These are phyloP conservation scores for Palaemon carinicauda DNA, from an alignment of 1,140 invertebrate species.

Conservation along the genomic window DNA sequence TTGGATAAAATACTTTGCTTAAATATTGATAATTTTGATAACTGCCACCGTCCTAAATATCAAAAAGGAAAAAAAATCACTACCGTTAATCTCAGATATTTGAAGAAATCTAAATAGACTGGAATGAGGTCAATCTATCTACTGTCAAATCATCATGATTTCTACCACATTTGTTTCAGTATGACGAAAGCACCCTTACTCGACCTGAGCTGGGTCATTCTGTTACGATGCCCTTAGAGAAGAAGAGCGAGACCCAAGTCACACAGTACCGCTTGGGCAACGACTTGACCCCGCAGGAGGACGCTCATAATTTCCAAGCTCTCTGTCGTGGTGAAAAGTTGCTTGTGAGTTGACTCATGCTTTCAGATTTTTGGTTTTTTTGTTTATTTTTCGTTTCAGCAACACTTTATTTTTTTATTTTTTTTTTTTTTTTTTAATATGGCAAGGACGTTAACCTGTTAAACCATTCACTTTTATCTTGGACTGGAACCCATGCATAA, in stretches of 20 bases:
- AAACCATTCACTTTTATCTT: no score
- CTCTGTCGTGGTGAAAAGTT: constrained; percentile 68
- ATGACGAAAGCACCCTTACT: constrained; percentile 62
- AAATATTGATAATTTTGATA: no score
- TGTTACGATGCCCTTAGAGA: constrained; percentile 24
- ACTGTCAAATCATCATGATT: neutral
- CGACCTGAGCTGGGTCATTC: neutral
- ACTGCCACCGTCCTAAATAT: no score
- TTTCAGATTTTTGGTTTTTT: neutral
- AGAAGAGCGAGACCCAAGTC: constrained; percentile 51
- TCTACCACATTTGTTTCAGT: constrained; percentile 47
- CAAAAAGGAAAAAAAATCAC: no score
- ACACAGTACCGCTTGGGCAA: constrained; percentile 45
- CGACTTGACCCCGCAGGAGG: constrained; percentile 60
- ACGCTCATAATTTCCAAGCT: constrained; percentile 66
- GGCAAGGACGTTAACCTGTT: neutral
- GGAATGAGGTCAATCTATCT: neutral
- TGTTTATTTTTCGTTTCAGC: neutral
- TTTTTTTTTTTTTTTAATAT: neutral
- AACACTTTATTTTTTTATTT: neutral
- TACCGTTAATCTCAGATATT: no score
- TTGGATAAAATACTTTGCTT: no score
- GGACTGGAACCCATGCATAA: no score
- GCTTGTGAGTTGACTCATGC: constrained; percentile 61
- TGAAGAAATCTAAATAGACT: no score